These are phyloP conservation scores for Catharus ustulatus DNA, from an alignment of 2,797 vertebrate species.

Conservation along the genomic window DNA sequence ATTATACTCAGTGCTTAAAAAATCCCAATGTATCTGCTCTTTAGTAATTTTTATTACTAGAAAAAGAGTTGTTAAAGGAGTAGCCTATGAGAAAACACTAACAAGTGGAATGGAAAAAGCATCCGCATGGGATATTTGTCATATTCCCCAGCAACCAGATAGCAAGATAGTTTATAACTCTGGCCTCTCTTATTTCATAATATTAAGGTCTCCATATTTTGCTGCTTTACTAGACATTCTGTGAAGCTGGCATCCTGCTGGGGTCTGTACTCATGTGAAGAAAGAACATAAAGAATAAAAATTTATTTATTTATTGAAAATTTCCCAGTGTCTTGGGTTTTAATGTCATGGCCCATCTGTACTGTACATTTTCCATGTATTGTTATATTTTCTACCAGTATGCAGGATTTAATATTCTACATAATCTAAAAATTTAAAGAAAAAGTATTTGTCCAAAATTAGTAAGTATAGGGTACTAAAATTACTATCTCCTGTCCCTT, in stretches of 20 bases:
- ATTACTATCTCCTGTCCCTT: neutral
- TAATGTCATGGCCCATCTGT: neutral
- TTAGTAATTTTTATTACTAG: neutral
- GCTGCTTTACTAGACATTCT: neutral
- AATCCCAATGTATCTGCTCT: neutral
- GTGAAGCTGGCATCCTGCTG: neutral
- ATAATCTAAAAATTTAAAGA: neutral
- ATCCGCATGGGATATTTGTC: neutral
- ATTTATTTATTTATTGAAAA: neutral
- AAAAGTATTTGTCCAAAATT: neutral
- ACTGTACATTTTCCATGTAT: neutral
- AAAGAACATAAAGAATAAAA: neutral
- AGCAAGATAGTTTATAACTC: neutral
- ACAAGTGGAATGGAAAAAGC: neutral
- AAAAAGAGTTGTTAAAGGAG: neutral
- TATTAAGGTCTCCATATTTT: neutral
- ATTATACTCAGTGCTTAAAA: neutral
- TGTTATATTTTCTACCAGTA: neutral
- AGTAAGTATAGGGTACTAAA: neutral
- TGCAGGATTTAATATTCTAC: neutral
- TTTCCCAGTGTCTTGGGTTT: neutral
- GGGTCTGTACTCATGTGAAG: neutral
- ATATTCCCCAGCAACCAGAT: neutral
- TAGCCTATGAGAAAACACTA: neutral
- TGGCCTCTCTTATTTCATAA: neutral